Evolutionary conservation across 2,888 invertebrate genomes (phyloP).

Genomic region (Nephrotoma flavescens): DNA sequence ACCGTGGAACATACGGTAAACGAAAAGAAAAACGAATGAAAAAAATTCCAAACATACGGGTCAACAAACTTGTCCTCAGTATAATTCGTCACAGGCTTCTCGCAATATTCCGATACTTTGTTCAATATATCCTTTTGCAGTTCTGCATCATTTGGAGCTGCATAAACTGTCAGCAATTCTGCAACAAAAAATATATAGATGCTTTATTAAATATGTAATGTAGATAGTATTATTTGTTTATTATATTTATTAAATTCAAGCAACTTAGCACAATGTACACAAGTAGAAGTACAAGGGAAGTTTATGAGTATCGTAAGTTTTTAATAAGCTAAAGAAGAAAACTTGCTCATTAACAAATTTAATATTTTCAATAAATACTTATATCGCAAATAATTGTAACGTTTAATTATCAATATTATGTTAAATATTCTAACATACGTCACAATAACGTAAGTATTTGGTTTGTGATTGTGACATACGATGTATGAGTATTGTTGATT

Average conservation of each 20-base stretch:
- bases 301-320: neutral
- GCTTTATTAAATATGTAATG: neutral
- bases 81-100: slow-evolving; percentile 53
- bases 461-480: neutral
- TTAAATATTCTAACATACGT: neutral
- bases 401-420: neutral
- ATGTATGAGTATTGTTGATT: neutral
- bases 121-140: slow-evolving; percentile 24
- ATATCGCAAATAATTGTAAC: neutral
- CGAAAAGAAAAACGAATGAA: slow-evolving; percentile 82
- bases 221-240: neutral
- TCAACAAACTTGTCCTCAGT: slow-evolving; percentile 44
- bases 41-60: slow-evolving; percentile 69
- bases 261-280: neutral
- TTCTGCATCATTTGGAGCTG: slow-evolving; percentile 21
- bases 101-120: slow-evolving; percentile 56
- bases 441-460: neutral
- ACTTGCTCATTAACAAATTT: neutral
- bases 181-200: slow-evolving; percentile 10
- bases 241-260: neutral
- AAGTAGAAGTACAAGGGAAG: too few species aligned
- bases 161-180: slow-evolving; percentile 25
- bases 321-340: neutral
- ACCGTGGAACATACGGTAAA: slow-evolving; percentile 86
- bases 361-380: neutral